Percentiles rank a stretch among this genome's conserved stretches.
phyloP scores from a whole-genome alignment of 1,140 invertebrate species.

The Diachasmimorpha longicaudata region DNA sequence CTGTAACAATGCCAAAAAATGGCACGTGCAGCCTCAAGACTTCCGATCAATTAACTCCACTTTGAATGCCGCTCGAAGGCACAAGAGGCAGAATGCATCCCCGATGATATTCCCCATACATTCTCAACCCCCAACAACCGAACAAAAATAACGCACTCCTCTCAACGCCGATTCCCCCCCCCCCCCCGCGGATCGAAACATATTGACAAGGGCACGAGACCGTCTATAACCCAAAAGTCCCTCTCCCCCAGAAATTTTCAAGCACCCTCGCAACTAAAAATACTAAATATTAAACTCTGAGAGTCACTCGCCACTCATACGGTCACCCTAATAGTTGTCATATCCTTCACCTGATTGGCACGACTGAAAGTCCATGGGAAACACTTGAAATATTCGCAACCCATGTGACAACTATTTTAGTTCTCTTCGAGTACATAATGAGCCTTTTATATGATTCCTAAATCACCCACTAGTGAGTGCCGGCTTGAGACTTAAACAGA shows the following conservation, averaged over 20 bases:
- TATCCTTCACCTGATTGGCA: conserved; percentile 25
- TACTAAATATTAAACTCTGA: conserved; percentile 55
- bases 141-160: conserved; percentile 28
- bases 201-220: conserved; percentile 50
- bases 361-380: conserved; percentile 46
- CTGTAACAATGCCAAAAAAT: conserved; percentile 39
- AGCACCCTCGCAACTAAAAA: conserved; percentile 38
- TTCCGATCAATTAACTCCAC: conserved; percentile 56
- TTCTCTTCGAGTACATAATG: conserved; percentile 26
- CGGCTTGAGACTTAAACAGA: neutral
- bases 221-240: conserved; percentile 34
- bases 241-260: neutral
- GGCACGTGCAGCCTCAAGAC: conserved; percentile 54
- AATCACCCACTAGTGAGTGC: neutral
- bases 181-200: conserved; percentile 47
- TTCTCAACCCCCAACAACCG: conserved; percentile 16
- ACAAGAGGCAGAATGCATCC: neutral
- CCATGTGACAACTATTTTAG: neutral
- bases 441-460: conserved; percentile 20
- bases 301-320: conserved; percentile 36
- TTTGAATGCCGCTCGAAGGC: conserved; percentile 36
- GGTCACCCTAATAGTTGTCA: conserved; percentile 50
- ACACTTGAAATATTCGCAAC: conserved; percentile 35
- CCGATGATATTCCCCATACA: conserved; percentile 28
- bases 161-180: conserved; percentile 40